Conservation (phyloP, 2,113 vertebrate genomes). For the Todiramphus chloris region DNA sequence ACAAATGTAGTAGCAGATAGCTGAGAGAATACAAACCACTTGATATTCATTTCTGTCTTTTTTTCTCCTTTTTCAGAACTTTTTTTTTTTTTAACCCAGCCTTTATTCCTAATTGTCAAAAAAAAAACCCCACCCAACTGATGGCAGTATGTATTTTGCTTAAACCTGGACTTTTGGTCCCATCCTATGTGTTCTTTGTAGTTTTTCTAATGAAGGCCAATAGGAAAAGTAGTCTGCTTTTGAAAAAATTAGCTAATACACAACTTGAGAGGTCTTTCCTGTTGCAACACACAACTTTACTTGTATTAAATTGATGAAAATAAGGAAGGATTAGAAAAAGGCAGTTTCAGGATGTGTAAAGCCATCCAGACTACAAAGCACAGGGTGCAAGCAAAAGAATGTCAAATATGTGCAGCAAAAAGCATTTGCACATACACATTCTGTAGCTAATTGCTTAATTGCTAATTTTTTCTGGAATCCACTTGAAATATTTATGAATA, state of each 20-base stretch:
- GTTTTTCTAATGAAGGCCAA: background rate
- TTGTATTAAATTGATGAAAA: conserved; percentile 13
- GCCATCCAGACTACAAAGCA: background rate
- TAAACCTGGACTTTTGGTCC: background rate
- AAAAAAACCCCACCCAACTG: background rate
- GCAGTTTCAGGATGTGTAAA: background rate
- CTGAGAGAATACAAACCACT: conserved; percentile 24
- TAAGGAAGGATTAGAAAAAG: background rate
- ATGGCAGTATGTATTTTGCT: background rate
- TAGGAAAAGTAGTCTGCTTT: background rate
- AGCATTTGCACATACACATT: background rate
- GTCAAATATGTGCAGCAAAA: conserved; percentile 26
- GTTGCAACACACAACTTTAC: background rate
- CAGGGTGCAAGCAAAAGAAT: background rate
- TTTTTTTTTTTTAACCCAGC: background rate
- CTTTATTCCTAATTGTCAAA: conserved; percentile 8
- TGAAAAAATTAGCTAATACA: background rate
- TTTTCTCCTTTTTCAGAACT: background rate
- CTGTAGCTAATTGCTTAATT: conserved; percentile 32
- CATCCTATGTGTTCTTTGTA: background rate
- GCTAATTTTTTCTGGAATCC: background rate
- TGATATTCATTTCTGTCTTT: background rate
- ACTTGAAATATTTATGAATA: conserved; percentile 15
- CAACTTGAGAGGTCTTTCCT: background rate
- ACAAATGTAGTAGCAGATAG: conserved; percentile 55